These are phyloP conservation scores for Scaptodrosophila lebanonensis DNA, from an alignment of 1,140 invertebrate genomes.

Conservation along the genomic window DNA sequence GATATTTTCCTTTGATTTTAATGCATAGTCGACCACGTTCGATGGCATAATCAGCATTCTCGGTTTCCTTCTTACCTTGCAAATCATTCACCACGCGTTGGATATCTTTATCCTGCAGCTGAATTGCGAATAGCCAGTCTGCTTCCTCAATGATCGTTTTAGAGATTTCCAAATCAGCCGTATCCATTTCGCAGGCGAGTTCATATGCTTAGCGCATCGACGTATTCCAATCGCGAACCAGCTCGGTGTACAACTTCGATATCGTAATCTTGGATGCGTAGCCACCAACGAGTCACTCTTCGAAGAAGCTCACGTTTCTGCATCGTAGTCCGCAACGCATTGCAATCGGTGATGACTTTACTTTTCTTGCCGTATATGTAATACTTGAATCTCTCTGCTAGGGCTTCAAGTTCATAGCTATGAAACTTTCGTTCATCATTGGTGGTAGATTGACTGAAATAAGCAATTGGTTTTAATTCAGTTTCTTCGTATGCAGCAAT, in stretches of 20 bases:
- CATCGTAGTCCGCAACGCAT: too few species aligned
- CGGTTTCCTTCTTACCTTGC: not conserved
- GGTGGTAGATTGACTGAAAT: constrained; percentile 59
- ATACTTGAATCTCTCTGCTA: too few species aligned
- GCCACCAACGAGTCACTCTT: constrained; percentile 29
- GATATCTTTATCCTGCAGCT: not conserved
- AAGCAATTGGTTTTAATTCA: not conserved
- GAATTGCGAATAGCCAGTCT: constrained; percentile 1
- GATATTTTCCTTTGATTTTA: not conserved
- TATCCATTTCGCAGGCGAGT: constrained; percentile 1
- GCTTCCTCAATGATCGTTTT: not conserved
- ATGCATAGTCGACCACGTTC: constrained; percentile 4
- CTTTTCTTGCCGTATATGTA: constrained; percentile 77
- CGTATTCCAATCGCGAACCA: constrained; percentile 14
- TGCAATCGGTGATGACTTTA: too few species aligned
- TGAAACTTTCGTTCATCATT: constrained; percentile 71
- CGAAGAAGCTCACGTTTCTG: constrained; percentile 53
- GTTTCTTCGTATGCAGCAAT: constrained; percentile 11
- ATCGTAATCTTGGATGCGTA: constrained; percentile 32
- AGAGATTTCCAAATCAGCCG: not conserved
- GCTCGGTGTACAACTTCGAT: constrained; percentile 21
- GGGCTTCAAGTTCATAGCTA: constrained; percentile 77
- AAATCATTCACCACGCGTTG: constrained; percentile 1
- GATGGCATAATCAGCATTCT: not conserved
- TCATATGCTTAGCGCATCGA: constrained; percentile 16